phyloP scores from a whole-genome alignment of 2,797 vertebrate genomes.

The Parauchenoglanis punctatus region DNA sequence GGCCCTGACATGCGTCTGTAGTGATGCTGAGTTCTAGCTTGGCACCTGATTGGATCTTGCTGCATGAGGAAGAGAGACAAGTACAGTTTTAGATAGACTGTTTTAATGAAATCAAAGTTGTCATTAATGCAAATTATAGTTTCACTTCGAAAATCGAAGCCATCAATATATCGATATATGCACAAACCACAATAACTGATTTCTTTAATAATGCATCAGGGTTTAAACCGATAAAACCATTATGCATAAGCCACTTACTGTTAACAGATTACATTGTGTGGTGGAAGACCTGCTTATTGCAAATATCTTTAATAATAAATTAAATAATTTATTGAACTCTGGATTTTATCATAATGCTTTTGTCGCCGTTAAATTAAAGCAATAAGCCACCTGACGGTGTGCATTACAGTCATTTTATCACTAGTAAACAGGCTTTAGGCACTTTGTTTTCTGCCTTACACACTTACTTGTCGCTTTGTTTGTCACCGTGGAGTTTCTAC shows the following conservation, averaged over 20 bases:
- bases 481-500: background rate
- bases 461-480: background rate
- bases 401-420: background rate
- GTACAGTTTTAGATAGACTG: constrained; percentile 2
- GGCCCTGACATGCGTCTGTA: constrained; percentile 90
- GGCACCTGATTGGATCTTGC: constrained; percentile 88
- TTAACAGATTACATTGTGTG: background rate
- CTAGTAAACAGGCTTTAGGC: background rate
- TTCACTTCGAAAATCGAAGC: background rate
- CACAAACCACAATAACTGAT: background rate
- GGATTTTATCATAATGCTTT: too few relatives aligned
- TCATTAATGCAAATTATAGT: background rate
- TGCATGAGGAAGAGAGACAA: constrained; percentile 60
- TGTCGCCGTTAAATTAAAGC: background rate
- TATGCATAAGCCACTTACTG: background rate
- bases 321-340: background rate
- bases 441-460: background rate
- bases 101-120: background rate
- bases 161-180: background rate
- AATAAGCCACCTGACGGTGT: background rate
- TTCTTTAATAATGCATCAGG: background rate
- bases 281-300: background rate
- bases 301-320: too few relatives aligned
- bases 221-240: background rate
- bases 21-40: constrained; percentile 86